phyloP scores from a whole-genome alignment of 1,140 invertebrate genomes.

The Drosophila funebris region DNA sequence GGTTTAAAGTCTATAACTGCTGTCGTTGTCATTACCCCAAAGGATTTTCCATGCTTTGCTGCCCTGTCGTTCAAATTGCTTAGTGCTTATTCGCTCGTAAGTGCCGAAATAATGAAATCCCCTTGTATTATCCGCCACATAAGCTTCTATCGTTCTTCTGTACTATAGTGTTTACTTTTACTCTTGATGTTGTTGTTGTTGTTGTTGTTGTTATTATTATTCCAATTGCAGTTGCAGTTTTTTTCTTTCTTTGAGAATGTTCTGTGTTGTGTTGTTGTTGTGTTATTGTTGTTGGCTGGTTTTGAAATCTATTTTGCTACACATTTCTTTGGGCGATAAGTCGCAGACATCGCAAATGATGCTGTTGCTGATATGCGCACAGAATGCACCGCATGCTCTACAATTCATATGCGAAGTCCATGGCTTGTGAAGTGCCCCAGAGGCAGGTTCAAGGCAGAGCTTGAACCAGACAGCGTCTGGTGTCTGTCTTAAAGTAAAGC shows the following conservation, averaged over 20 bases:
- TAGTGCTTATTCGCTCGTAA: conserved; percentile 77
- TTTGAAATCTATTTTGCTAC: conserved; percentile 73
- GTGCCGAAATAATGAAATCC: conserved; percentile 81
- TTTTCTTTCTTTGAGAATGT: neutral
- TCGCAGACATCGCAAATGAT: conserved; percentile 79
- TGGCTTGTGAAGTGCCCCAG: conserved; percentile 1
- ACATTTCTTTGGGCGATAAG: conserved; percentile 79
- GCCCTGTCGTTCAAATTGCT: conserved; percentile 66
- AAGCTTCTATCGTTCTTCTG: conserved; percentile 55
- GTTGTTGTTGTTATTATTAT: conserved; percentile 6
- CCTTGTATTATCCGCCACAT: conserved; percentile 76
- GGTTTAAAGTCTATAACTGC: conserved; percentile 74
- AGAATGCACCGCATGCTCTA: conserved; percentile 33
- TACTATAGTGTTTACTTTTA: neutral
- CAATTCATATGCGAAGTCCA: conserved; percentile 45
- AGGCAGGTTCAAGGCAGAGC: neutral
- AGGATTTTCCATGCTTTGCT: conserved; percentile 56
- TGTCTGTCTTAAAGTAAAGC: neutral
- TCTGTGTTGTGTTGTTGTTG: neutral
- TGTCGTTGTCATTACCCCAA: conserved; percentile 54
- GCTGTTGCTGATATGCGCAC: conserved; percentile 58
- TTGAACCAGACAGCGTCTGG: too few species aligned
- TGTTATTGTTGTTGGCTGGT: conserved; percentile 5
- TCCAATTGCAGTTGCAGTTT: conserved; percentile 24
- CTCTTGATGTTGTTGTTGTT: conserved; percentile 4